phyloP scores from a whole-genome alignment of 1,140 invertebrate species.

The Eupristina koningsbergeri region DNA sequence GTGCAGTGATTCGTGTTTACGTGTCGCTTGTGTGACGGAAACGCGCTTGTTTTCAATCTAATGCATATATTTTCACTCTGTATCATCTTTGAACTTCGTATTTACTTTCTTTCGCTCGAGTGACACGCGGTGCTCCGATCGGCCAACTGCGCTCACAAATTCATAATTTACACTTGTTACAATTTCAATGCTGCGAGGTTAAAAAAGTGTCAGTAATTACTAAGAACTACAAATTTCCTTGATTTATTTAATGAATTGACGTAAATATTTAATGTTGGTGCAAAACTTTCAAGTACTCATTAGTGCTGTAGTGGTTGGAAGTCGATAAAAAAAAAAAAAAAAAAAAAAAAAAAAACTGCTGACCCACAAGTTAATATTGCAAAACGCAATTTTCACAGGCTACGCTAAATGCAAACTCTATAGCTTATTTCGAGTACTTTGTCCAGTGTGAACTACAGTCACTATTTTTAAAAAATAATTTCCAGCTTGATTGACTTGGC shows the following conservation, averaged over 20 bases:
- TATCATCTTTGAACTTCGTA: not conserved
- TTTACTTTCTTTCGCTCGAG: not conserved
- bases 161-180: too few species aligned
- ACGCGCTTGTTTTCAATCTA: constrained; percentile 20
- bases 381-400: not conserved
- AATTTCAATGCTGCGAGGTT: too few species aligned
- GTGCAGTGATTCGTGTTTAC: constrained; percentile 12
- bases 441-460: too few species aligned
- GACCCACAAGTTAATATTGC: not conserved
- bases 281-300: not conserved
- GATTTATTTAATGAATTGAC: too few species aligned
- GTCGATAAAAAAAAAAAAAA: not conserved
- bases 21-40: constrained; percentile 12
- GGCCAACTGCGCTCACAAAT: not conserved
- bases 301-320: not conserved
- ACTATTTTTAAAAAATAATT: too few species aligned
- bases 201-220: too few species aligned
- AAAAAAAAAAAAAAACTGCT: not conserved
- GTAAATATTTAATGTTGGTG: not conserved
- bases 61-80: constrained; percentile 13
- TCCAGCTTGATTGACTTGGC: too few species aligned
- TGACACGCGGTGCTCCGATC: not conserved
- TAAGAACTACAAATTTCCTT: too few species aligned
- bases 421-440: too few species aligned
- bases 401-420: too few species aligned